Evolutionary conservation across 2,797 vertebrate species (phyloP).

Genomic region (Parotocinclus haroldoi): DNA sequence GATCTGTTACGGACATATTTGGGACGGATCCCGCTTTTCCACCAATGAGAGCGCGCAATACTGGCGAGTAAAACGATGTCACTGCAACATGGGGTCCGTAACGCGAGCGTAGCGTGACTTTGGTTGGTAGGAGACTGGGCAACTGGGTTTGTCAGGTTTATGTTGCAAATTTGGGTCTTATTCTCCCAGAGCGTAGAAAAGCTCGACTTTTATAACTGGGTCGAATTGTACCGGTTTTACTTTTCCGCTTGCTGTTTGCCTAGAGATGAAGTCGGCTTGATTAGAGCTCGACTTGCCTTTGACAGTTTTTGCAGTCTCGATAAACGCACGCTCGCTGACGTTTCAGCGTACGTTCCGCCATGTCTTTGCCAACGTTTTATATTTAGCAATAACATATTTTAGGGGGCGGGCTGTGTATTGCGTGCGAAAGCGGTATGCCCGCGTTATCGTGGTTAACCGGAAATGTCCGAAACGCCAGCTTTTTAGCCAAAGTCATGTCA

Average conservation of each 20-base stretch:
- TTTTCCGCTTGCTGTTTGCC: no score
- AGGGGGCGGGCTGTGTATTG: not conserved
- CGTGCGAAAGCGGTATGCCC: not conserved
- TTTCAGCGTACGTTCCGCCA: not conserved
- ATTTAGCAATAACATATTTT: not conserved
- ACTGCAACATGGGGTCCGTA: conserved; percentile 56
- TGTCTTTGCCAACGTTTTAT: not conserved
- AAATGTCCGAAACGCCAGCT: not conserved
- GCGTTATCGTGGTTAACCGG: not conserved
- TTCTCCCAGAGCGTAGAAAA: not conserved
- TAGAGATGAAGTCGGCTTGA: no score
- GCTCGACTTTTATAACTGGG: not conserved
- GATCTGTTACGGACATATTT: not conserved
- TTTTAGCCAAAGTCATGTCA: not conserved
- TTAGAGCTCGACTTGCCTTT: not conserved
- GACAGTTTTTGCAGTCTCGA: conserved; percentile 1
- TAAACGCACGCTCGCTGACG: not conserved
- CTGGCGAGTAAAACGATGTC: conserved; percentile 42
- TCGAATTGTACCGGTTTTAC: not conserved
- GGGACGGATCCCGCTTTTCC: conserved; percentile 16
- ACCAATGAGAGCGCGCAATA: conserved; percentile 57
- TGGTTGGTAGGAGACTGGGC: conserved; percentile 41
- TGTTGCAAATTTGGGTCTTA: not conserved
- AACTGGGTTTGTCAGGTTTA: not conserved
- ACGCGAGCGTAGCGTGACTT: conserved; percentile 66